phyloP scores from a whole-genome alignment of 2,888 invertebrate species.

The Himalopsyche tibetana region DNA sequence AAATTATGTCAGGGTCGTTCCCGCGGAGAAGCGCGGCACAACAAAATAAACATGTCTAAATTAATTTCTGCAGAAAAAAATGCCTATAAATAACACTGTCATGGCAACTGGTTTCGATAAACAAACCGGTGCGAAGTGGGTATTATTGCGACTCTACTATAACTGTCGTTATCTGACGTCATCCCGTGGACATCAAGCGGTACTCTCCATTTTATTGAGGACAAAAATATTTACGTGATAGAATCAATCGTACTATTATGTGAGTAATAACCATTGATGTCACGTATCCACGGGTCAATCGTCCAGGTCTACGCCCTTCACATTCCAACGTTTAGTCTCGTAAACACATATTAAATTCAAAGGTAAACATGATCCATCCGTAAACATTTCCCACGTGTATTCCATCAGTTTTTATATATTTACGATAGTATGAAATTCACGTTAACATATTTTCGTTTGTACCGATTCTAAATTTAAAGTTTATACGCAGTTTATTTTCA shows the following conservation, averaged over 20 bases:
- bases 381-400: background rate
- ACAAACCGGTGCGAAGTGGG: slow-evolving; percentile 19
- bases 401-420: too few relatives aligned
- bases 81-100: slow-evolving; percentile 37
- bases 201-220: slow-evolving; percentile 41
- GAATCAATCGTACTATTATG: slow-evolving; percentile 43
- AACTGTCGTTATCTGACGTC: background rate
- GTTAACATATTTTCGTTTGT: too few relatives aligned
- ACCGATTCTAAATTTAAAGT: too few relatives aligned
- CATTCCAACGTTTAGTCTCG: background rate
- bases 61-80: slow-evolving; percentile 41
- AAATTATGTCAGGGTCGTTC: slow-evolving; percentile 36
- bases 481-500: too few relatives aligned
- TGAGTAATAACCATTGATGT: background rate
- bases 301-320: background rate
- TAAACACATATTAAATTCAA: slow-evolving; percentile 2
- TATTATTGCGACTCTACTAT: slow-evolving; percentile 22
- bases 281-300: background rate
- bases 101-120: background rate
- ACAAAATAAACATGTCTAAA: slow-evolving; percentile 39
- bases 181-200: background rate
- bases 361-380: background rate
- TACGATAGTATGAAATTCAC: too few relatives aligned
- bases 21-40: background rate
- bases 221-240: slow-evolving; percentile 54